Base-by-base conservation (phyloP, 2,888 invertebrate species). In the Anoplius nigerrimus region DNA sequence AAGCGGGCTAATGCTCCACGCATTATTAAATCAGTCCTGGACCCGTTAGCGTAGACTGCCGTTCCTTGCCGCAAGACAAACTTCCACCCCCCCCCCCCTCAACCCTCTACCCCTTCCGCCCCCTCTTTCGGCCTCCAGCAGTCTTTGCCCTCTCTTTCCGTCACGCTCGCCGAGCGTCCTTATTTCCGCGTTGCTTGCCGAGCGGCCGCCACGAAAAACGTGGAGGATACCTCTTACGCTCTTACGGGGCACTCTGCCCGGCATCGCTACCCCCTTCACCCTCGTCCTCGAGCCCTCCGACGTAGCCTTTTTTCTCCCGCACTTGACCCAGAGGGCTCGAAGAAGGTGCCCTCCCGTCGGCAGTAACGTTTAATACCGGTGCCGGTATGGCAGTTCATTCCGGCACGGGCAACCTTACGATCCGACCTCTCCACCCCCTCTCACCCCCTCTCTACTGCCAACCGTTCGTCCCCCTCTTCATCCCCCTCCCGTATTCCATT, bases 21-120 rank as follows among this genome's bases (percentile, higher is more conserved):
- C 81, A 84, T 86, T 86, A 86, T 86, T 86, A 86, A 86, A 86
- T 86, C 86, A 86, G 86, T 85, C 83, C 76, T 75, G 71, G 71
- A 75, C 76, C 79, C 71, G 79, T 69, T 71, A 67, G 64, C 62
- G 69, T 68, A 58, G 69, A 55, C 58, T 55, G 45, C 55, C 59
- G 46, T 61, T 67, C 64, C 51, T 69, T 70, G 48, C 59, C 55
- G 66, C 66, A 67, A 78, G 78, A 76, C 34, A 15, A 20, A 13
- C 34, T 20, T 21, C 43, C 43, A 11, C 20, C 65, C 64, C 34
- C 63, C 61, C 62, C 67, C 60, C 56, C 16, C 62, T 53, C 60
- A 21, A 27, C 48, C 16, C 58, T 18, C 16, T 45, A 48, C 34
- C n/a, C n/a, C n/a, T n/a, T 34, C 11, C 11, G 8, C 34, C 34